Evolutionary conservation across 2,797 vertebrate species (phyloP), one percentile per base, ranked within the genome.

Genomic region (Lerista edwardsae): DNA sequence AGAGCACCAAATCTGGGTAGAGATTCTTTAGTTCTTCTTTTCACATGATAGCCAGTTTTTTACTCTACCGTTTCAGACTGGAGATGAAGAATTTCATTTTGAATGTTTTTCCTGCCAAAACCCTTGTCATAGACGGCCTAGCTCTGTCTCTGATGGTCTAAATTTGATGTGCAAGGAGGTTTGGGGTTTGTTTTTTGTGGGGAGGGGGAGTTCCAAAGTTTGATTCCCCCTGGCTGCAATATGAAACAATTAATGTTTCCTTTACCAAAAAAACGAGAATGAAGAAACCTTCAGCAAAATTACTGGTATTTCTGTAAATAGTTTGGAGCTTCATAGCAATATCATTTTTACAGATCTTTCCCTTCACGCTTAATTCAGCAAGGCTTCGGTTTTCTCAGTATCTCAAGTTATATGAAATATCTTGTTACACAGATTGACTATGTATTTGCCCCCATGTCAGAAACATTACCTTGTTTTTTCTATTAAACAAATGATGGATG

Each of bases 21-120:
- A 78, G 65, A 6, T n/a, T 39, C 14, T 23, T 74, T 67, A 31
- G n/a, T 31, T 76, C 73, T 86, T 71, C 61, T 84, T 79, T 65
- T 62, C 41, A 57, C 19, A 57, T 81, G 23, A n/a, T 6, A 62
- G 9, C 25, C n/a, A 39, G 71, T 76, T 86, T 39, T 81, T 31
- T n/a, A 51, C 27, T 71, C 31, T 39, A 36, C 65, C 67, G 34
- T 29, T 68, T 76, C 51, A 51, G 19, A 25, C 68, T 25, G 68
- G 36, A 25, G 25, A 61, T 55, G 12, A 36, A 10, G 39, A 61
- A 19, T 76, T 71, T 25, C 31, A 57, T 68, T 74, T 72, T 27
- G 25, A 67, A 69, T 71, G 6, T 27, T 41, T 55, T 55, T 55
- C 29, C 44, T 78, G 17, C 51, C 59, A 47, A 44, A 61, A 64